Percentiles rank a stretch among this genome's conserved stretches.
phyloP scores from a whole-genome alignment of 2,113 vertebrate species.

The Quiscalus mexicanus region DNA sequence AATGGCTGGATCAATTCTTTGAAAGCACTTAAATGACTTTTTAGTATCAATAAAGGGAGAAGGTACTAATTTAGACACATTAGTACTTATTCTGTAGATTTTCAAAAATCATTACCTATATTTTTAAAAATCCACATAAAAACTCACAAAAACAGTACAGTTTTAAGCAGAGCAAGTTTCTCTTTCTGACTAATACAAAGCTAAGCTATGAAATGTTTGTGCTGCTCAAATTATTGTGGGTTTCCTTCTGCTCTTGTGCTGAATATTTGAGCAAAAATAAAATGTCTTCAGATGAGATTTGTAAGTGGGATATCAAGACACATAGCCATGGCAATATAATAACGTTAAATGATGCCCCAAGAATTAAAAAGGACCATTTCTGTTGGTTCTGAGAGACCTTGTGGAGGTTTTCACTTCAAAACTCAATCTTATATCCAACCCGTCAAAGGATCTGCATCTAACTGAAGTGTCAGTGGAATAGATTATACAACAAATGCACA shows the following conservation, averaged over 20 bases:
- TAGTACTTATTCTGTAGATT: background rate
- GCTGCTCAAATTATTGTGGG: background rate
- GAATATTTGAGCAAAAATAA: background rate
- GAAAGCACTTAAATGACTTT: background rate
- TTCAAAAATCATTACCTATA: background rate
- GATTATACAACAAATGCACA: background rate
- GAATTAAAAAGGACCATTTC: background rate
- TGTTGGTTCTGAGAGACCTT: background rate
- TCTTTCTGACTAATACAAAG: background rate
- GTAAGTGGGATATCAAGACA: background rate
- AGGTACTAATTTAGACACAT: background rate
- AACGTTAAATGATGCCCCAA: rapidly evolving
- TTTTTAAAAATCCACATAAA: background rate
- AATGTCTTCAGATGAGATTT: background rate
- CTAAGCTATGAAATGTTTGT: background rate
- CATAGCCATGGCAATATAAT: rapidly evolving
- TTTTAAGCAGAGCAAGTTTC: background rate
- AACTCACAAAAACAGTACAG: background rate
- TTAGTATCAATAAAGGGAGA: background rate
- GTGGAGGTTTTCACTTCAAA: background rate
- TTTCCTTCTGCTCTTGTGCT: background rate
- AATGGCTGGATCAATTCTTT: background rate
- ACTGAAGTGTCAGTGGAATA: background rate
- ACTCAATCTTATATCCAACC: background rate
- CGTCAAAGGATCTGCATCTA: background rate